phyloP scores from a whole-genome alignment of 1,140 invertebrate species.

The Zelostemma sp. region DNA sequence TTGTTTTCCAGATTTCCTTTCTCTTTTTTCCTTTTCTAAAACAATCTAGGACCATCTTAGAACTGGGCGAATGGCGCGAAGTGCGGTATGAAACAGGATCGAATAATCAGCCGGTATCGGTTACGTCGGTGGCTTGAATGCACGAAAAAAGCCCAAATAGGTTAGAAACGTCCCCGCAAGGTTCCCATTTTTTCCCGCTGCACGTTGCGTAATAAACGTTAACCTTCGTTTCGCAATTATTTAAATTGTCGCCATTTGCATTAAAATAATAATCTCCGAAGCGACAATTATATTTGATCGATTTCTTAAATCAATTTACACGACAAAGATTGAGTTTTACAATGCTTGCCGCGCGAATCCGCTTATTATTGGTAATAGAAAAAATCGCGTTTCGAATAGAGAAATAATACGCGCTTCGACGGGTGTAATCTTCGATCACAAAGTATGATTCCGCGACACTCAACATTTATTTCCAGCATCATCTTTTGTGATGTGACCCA shows the following conservation, averaged over 20 bases:
- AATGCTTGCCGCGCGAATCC: not conserved
- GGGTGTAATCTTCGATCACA: not conserved
- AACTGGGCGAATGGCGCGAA: too few relatives aligned
- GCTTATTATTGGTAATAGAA: too few relatives aligned
- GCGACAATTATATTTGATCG: not conserved
- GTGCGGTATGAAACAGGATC: too few relatives aligned
- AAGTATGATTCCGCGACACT: not conserved
- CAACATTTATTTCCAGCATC: not conserved
- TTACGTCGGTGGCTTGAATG: too few relatives aligned
- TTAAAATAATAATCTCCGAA: not conserved
- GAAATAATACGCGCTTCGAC: not conserved
- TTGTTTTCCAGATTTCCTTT: too few relatives aligned
- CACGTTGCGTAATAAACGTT: not conserved
- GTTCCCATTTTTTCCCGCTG: not conserved
- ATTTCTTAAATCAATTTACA: too few relatives aligned
- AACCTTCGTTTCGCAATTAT: not conserved
- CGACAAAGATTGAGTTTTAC: not conserved
- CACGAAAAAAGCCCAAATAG: constrained; percentile 15
- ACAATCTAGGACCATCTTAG: too few relatives aligned
- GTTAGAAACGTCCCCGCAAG: not conserved
- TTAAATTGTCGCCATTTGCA: not conserved
- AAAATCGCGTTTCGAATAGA: too few relatives aligned
- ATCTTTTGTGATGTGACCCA: not conserved
- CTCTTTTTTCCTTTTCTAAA: too few relatives aligned
- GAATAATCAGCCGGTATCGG: too few relatives aligned